A percentile compares a stretch with the other conserved stretches of the same genome.
Conservation (phyloP, 2,797 vertebrate genomes). For the Microchirus variegatus region DNA sequence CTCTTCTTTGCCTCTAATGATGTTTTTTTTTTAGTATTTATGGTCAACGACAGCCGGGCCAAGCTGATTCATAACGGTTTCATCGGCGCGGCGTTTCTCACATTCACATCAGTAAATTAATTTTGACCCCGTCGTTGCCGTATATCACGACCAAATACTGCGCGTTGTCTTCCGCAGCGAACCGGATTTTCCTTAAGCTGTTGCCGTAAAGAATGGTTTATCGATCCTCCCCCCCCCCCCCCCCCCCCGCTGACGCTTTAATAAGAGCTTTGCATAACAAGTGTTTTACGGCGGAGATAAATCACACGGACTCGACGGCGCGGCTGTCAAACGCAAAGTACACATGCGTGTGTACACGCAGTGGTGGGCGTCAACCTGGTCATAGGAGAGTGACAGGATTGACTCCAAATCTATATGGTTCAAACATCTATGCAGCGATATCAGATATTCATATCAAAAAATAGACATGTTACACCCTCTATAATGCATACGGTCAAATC, state of each 20-base stretch:
- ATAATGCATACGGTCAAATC: too few relatives aligned
- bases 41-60: conserved; percentile 60
- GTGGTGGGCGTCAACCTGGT: not conserved
- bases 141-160: conserved; percentile 69
- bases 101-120: conserved; percentile 79
- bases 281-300: conserved; percentile 74
- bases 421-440: not conserved
- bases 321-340: conserved; percentile 41
- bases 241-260: conserved; percentile 73
- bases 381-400: conserved; percentile 1
- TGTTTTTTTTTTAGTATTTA: conserved; percentile 77
- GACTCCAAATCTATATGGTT: too few relatives aligned
- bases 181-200: conserved; percentile 77
- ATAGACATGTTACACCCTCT: too few relatives aligned
- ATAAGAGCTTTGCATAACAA: conserved; percentile 81
- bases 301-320: conserved; percentile 46
- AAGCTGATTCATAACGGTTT: conserved; percentile 71
- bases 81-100: conserved; percentile 68
- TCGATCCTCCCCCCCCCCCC: conserved; percentile 79
- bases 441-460: conserved; percentile 2
- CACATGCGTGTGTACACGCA: conserved; percentile 32
- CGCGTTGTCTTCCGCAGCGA: conserved; percentile 57
- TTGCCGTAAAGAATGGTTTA: conserved; percentile 81
- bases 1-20: conserved; percentile 66
- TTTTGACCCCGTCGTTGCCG: conserved; percentile 66